Percentiles rank a stretch among this genome's conserved stretches.
Evolutionary conservation across 1,140 invertebrate genomes (phyloP).

Genomic region (Platorchestia sp.): DNA sequence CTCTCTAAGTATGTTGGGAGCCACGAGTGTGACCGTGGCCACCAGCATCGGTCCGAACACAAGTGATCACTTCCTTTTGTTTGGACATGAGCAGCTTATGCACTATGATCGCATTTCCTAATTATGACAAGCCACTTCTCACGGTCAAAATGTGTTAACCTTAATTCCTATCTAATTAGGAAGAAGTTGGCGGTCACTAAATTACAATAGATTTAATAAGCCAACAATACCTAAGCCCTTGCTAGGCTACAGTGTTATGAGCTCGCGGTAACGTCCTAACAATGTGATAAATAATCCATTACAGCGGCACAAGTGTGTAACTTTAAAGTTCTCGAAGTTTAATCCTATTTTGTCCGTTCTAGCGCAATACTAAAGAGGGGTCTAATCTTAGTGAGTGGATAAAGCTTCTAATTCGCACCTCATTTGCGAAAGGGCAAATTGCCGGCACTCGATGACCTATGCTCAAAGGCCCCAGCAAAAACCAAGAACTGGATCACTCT

Average conservation of each 20-base stretch:
- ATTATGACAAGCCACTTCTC: neutral
- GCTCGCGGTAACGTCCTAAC: neutral
- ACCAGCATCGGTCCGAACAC: neutral
- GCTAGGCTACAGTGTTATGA: neutral
- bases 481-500: neutral
- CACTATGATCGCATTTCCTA: neutral
- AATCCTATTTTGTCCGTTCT: neutral
- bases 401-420: neutral
- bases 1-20: neutral
- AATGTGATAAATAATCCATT: neutral
- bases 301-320: neutral
- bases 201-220: neutral
- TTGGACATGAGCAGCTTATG: neutral
- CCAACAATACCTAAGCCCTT: neutral
- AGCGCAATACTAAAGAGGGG: neutral
- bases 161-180: neutral
- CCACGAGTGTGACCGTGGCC: too few species aligned
- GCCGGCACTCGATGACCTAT: neutral
- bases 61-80: neutral
- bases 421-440: neutral
- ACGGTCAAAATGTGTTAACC: neutral
- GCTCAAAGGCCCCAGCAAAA: neutral
- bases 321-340: neutral
- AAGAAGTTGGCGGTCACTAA: neutral
- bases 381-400: neutral